Evolutionary conservation across 2,797 vertebrate species (phyloP).

Genomic region (Alosa sapidissima): DNA sequence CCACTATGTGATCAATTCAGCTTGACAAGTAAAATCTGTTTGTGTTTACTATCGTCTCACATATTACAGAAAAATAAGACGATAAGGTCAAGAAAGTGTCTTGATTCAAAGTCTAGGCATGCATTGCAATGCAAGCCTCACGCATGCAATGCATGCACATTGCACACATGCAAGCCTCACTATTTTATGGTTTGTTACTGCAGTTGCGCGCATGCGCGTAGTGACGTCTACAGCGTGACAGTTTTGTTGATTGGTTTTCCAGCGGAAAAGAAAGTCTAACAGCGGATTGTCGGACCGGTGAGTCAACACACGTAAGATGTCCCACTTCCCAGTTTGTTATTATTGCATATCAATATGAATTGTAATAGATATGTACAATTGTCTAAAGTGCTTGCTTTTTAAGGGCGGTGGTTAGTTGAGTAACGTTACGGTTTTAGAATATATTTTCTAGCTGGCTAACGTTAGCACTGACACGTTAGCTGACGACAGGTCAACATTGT

Average conservation of each 20-base stretch:
- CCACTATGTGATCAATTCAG: too few species aligned
- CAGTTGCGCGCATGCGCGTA: neutral
- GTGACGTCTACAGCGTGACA: neutral
- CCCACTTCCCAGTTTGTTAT: neutral
- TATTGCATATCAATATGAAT: neutral
- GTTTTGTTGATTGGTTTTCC: slow-evolving; percentile 34
- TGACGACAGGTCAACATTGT: neutral
- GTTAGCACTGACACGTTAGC: neutral
- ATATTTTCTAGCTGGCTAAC: neutral
- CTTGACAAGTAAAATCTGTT: too few species aligned
- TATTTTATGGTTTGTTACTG: too few species aligned
- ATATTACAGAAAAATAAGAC: too few species aligned
- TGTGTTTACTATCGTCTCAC: too few species aligned
- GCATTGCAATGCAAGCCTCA: too few species aligned
- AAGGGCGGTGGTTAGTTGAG: neutral
- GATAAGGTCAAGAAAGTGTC: too few species aligned
- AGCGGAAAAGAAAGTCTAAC: slow-evolving; percentile 39
- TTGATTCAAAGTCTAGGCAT: too few species aligned
- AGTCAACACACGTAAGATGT: slow-evolving; percentile 52
- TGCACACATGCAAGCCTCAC: too few species aligned
- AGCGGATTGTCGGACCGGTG: slow-evolving; percentile 44
- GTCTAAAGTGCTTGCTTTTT: neutral
- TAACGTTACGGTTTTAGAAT: neutral
- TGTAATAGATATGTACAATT: neutral
- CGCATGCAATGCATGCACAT: too few species aligned